Percentiles rank a stretch among this genome's conserved stretches.
Conservation (phyloP, 53 echinoderm and acorn worm genomes). For the Paracentrotus lividus region DNA sequence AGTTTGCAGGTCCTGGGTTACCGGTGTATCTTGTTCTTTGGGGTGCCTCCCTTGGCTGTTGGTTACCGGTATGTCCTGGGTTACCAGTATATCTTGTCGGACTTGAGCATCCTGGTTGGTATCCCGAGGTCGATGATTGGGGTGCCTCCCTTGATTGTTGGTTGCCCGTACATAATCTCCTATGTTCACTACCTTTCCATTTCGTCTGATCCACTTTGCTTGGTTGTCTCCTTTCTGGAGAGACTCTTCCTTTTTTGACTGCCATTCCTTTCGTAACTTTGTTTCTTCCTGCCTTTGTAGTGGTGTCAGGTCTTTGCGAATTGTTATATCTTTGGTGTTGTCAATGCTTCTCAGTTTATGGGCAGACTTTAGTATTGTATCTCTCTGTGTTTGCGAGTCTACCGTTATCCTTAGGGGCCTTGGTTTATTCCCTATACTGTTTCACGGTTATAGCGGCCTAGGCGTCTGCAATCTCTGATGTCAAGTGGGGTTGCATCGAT, state of each 20-base stretch:
- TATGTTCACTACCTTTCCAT: too few species aligned
- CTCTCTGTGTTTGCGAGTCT: slow-evolving; percentile 27
- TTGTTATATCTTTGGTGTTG: slow-evolving; percentile 10
- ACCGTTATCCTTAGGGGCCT: slow-evolving; percentile 16
- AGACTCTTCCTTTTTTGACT: slow-evolving; percentile 55
- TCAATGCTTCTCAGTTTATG: slow-evolving; percentile 28
- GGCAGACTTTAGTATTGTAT: slow-evolving; percentile 36
- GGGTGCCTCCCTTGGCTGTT: too few species aligned
- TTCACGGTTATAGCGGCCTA: slow-evolving; percentile 22
- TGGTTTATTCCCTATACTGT: neutral
- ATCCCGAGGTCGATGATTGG: too few species aligned
- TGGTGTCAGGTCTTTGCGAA: slow-evolving; percentile 28
- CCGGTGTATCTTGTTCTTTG: too few species aligned
- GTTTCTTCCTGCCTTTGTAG: neutral
- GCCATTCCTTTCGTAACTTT: slow-evolving; percentile 33
- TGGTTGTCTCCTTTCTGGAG: too few species aligned
- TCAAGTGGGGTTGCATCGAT: neutral
- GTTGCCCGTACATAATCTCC: too few species aligned
- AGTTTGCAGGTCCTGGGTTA: too few species aligned
- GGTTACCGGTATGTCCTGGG: too few species aligned
- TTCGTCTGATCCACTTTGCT: too few species aligned
- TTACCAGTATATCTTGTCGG: too few species aligned
- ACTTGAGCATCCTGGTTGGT: too few species aligned
- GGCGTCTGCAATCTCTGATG: slow-evolving; percentile 28
- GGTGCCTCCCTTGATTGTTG: too few species aligned